Evolutionary conservation across 2,888 invertebrate genomes (phyloP).

Genomic region (Ommatoiulus sabulosus): DNA sequence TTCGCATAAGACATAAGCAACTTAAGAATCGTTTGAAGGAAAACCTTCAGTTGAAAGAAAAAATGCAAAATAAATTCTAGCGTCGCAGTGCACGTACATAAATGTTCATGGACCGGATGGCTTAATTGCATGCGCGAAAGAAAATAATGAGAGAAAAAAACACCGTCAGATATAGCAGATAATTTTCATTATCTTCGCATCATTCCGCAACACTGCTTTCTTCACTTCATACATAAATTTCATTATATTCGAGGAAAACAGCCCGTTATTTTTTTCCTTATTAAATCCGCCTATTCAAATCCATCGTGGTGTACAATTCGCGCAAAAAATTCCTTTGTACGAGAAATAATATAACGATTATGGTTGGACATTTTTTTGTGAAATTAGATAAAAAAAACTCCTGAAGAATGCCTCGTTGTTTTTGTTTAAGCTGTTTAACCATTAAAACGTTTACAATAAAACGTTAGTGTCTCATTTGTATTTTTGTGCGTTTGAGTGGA

Average conservation of each 20-base stretch:
- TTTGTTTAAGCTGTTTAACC: slow-evolving; percentile 16
- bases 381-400: background rate
- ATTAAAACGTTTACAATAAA: slow-evolving; percentile 30
- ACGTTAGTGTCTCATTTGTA: background rate
- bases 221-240: slow-evolving; percentile 43
- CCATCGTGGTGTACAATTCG: slow-evolving; percentile 30
- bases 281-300: slow-evolving; percentile 36
- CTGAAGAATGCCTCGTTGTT: slow-evolving; percentile 3
- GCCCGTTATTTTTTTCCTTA: slow-evolving; percentile 21
- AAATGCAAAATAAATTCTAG: background rate
- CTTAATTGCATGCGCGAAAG: slow-evolving; percentile 7
- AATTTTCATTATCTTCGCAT: slow-evolving; percentile 40
- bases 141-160: slow-evolving; percentile 34
- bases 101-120: background rate
- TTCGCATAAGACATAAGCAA: too few species aligned
- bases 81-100: background rate
- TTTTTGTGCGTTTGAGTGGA: background rate
- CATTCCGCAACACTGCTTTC: slow-evolving; percentile 25
- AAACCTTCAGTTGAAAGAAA: background rate
- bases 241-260: slow-evolving; percentile 15
- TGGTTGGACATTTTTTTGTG: background rate
- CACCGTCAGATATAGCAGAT: slow-evolving; percentile 15
- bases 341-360: slow-evolving; percentile 20
- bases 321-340: slow-evolving; percentile 3
- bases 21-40: background rate